These are phyloP conservation scores for Ferdinandea cuprea DNA, from an alignment of 2,888 invertebrate species.

Conservation along the genomic window DNA sequence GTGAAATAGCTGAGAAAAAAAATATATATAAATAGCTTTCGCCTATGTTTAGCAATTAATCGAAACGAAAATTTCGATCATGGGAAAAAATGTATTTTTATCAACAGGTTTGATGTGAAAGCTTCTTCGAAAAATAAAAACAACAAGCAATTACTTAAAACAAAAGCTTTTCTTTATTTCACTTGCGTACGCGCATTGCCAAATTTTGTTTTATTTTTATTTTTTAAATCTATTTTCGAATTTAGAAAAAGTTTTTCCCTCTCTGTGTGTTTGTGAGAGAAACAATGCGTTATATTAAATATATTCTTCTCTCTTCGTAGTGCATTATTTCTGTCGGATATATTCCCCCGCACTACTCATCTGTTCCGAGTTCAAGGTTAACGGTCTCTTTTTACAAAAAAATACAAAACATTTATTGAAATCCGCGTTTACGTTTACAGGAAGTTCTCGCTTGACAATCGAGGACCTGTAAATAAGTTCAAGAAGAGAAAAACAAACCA, in stretches of 20 bases:
- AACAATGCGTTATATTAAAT: conserved; percentile 29
- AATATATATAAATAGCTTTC: conserved; percentile 62
- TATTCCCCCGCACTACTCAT: neutral
- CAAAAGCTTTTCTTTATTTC: conserved; percentile 40
- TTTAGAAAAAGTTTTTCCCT: conserved; percentile 21
- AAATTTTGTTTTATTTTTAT: conserved; percentile 61
- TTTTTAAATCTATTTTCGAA: conserved; percentile 62
- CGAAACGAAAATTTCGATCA: conserved; percentile 63
- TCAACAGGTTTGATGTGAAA: conserved; percentile 74
- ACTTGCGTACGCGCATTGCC: conserved; percentile 68
- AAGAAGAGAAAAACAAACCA: neutral
- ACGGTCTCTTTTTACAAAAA: conserved; percentile 18
- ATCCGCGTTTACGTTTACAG: neutral
- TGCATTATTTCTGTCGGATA: conserved; percentile 17
- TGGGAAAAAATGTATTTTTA: conserved; percentile 71
- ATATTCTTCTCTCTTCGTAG: neutral
- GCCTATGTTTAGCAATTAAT: conserved; percentile 68
- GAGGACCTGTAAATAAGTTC: neutral
- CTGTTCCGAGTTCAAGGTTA: conserved; percentile 60
- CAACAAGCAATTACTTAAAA: neutral
- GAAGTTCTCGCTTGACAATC: conserved; percentile 34
- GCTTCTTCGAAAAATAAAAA: conserved; percentile 36
- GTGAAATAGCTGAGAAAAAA: conserved; percentile 32
- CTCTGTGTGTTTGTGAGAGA: conserved; percentile 29
- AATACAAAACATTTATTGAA: conserved; percentile 30